phyloP scores from a whole-genome alignment of 2,888 invertebrate genomes.

The Perithous albicinctus region DNA sequence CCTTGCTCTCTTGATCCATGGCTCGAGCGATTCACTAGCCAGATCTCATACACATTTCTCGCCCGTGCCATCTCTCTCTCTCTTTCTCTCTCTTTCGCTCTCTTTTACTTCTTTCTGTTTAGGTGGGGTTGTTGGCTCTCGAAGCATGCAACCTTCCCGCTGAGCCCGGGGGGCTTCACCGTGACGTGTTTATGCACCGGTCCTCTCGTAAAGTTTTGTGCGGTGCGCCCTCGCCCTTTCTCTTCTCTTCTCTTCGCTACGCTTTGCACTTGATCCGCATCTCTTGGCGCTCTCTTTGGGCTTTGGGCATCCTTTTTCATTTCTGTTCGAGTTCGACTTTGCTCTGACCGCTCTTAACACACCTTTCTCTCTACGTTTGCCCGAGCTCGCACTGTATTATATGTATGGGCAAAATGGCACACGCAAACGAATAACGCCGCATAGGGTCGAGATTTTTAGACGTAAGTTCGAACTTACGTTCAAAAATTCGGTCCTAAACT shows the following conservation, averaged over 20 bases:
- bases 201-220: conserved; percentile 77
- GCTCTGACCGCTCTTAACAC: conserved; percentile 43
- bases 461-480: too few species aligned
- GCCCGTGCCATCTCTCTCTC: conserved; percentile 13
- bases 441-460: too few species aligned
- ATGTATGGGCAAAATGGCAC: too few species aligned
- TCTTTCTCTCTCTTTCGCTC: conserved; percentile 32
- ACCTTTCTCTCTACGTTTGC: conserved; percentile 14
- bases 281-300: conserved; percentile 8
- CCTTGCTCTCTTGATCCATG: conserved; percentile 24
- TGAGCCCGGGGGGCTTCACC: conserved; percentile 70
- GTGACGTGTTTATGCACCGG: conserved; percentile 78
- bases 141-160: conserved; percentile 61
- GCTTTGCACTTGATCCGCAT: conserved; percentile 4
- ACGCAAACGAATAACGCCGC: too few species aligned
- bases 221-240: conserved; percentile 60
- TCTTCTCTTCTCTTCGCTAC: conserved; percentile 35
- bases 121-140: conserved; percentile 65
- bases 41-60: conserved; percentile 30
- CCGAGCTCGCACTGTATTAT: conserved; percentile 15
- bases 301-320: conserved; percentile 28
- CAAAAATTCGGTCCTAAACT: too few species aligned
- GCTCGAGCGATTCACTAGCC: conserved; percentile 40
- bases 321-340: conserved; percentile 48
- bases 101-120: conserved; percentile 58